Percentiles rank a stretch among this genome's conserved stretches.
Conservation (phyloP, 2,113 vertebrate species). For the Echinops telfairi region DNA sequence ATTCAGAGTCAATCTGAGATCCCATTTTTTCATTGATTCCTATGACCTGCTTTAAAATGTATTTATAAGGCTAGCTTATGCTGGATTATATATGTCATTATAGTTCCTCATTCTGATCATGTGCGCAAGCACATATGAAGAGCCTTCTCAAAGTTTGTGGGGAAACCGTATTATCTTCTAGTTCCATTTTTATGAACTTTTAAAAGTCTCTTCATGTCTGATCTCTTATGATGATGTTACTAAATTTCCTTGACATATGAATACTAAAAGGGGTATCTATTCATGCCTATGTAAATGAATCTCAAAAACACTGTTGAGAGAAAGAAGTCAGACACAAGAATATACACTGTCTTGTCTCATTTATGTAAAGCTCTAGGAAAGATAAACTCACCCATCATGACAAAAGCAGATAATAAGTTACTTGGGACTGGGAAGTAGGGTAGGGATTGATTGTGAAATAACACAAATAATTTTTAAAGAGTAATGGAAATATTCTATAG, state of each 20-base stretch:
- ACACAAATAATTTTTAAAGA: neutral
- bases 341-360: neutral
- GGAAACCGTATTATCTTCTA: too few species aligned
- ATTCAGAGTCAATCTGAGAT: neutral
- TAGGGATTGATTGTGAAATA: neutral
- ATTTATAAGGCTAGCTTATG: neutral
- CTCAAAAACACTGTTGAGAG: neutral
- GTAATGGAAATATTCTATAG: neutral
- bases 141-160: too few species aligned
- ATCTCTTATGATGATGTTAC: neutral
- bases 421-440: neutral
- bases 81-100: neutral
- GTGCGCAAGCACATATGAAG: neutral
- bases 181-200: too few species aligned
- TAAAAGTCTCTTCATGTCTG: neutral
- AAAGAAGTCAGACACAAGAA: neutral
- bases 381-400: neutral
- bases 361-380: neutral
- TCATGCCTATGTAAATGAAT: neutral
- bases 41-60: neutral
- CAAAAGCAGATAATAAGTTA: neutral
- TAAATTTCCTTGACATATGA: neutral
- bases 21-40: neutral
- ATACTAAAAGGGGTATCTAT: neutral
- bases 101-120: neutral